phyloP scores from a whole-genome alignment of 2,113 vertebrate genomes.

The Tupaia tana region DNA sequence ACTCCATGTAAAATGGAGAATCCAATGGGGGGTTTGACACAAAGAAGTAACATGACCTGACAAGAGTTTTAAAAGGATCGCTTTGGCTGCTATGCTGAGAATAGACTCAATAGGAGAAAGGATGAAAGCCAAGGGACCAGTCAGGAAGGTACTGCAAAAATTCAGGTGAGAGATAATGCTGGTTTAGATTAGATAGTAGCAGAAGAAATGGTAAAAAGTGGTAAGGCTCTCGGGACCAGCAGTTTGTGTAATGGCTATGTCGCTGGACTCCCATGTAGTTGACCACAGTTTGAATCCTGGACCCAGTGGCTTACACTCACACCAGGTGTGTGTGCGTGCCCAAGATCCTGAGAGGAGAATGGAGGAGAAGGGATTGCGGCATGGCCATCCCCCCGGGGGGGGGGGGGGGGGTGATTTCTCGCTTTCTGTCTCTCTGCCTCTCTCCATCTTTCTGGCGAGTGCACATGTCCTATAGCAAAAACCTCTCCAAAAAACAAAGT shows the following conservation, averaged over 20 bases:
- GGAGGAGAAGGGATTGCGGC: no score
- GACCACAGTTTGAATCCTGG: no score
- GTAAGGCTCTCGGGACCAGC: background rate
- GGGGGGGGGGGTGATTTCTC: no score
- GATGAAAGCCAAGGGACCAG: background rate
- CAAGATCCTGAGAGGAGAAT: no score
- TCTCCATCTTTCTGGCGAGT: no score
- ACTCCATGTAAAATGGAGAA: background rate
- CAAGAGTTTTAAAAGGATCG: background rate
- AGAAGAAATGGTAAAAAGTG: background rate
- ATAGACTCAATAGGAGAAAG: background rate
- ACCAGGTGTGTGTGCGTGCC: no score
- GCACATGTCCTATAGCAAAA: no score
- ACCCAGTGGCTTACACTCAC: no score
- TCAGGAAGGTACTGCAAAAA: background rate
- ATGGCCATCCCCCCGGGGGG: no score
- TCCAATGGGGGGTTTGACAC: background rate
- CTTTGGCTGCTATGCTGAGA: background rate
- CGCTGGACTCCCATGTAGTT: no score
- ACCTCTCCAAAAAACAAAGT: background rate
- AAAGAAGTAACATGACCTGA: background rate
- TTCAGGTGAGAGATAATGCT: background rate
- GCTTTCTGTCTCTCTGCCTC: no score
- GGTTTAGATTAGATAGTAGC: background rate
- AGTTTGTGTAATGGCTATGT: no score